These are phyloP conservation scores for Ichneumoninae sp. DNA, from an alignment of 2,888 invertebrate species.

Conservation along the genomic window DNA sequence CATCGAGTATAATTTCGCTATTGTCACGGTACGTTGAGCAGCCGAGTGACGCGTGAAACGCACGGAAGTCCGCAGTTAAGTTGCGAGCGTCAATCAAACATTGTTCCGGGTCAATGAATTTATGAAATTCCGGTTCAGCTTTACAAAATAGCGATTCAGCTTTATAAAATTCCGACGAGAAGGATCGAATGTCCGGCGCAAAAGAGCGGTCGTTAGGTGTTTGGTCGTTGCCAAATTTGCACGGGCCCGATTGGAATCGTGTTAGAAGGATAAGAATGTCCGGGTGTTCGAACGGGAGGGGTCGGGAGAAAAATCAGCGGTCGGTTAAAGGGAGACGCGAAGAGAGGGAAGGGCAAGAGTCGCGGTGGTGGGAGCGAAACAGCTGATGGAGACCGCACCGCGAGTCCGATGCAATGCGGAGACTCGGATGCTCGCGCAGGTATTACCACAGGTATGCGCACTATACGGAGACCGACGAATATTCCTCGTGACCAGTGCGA, in stretches of 20 bases:
- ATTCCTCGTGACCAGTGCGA: slow-evolving; percentile 37
- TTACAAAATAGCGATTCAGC: too few relatives aligned
- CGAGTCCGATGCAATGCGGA: slow-evolving; percentile 61
- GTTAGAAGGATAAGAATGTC: too few relatives aligned
- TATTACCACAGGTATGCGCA: slow-evolving; percentile 18
- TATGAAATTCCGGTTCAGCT: not conserved
- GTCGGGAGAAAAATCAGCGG: not conserved
- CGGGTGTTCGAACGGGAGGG: not conserved
- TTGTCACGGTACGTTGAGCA: not conserved
- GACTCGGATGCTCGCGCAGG: slow-evolving; percentile 37
- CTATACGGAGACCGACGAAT: slow-evolving; percentile 23
- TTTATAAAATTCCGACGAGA: not conserved
- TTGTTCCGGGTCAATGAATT: not conserved
- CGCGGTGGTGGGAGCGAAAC: slow-evolving; percentile 34
- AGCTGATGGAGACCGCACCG: slow-evolving; percentile 48
- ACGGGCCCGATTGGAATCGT: too few relatives aligned
- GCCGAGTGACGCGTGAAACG: slow-evolving; percentile 10
- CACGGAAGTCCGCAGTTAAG: not conserved
- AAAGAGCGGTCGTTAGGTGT: not conserved
- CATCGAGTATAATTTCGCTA: not conserved
- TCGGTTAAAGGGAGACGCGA: not conserved
- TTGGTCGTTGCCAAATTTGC: too few relatives aligned
- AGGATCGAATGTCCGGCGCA: not conserved
- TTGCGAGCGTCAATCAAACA: not conserved
- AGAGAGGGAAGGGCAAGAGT: slow-evolving; percentile 30